Conservation (phyloP, 2,113 vertebrate genomes). For the Prietella phreatophila region DNA sequence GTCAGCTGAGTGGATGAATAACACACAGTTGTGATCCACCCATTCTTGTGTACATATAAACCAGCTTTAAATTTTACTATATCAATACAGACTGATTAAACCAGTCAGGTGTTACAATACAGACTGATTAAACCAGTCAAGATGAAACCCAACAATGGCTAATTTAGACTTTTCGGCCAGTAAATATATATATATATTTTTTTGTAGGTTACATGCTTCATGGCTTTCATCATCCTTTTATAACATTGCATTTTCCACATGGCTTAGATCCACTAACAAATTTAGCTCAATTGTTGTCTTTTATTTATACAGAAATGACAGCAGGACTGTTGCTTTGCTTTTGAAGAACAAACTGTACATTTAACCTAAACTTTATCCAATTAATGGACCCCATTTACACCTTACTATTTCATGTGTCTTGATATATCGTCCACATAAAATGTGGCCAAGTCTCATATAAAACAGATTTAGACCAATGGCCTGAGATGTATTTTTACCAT, state of each 20-base stretch:
- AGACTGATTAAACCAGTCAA: neutral
- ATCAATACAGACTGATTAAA: neutral
- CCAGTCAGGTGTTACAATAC: neutral
- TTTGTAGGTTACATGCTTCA: neutral
- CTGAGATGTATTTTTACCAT: neutral
- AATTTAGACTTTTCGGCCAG: neutral
- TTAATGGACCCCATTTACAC: neutral
- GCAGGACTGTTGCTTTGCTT: neutral
- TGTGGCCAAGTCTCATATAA: neutral
- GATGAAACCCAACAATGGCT: neutral
- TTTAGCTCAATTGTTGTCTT: constrained; percentile 23
- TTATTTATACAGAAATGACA: constrained; percentile 30
- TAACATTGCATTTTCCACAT: neutral
- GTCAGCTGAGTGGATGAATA: constrained; percentile 38
- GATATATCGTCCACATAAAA: neutral
- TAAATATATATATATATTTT: neutral
- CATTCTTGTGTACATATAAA: constrained; percentile 43
- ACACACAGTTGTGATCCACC: constrained; percentile 30
- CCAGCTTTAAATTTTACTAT: neutral
- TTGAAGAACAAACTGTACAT: neutral
- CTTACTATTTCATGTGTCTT: too few relatives aligned
- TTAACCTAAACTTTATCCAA: neutral
- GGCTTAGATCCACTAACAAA: neutral
- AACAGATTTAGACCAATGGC: neutral
- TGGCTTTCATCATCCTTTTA: neutral